Percentiles rank a stretch among this genome's conserved stretches.
These are phyloP conservation scores for Cottoperca gobio DNA, from an alignment of 2,797 vertebrate species.

Conservation along the genomic window DNA sequence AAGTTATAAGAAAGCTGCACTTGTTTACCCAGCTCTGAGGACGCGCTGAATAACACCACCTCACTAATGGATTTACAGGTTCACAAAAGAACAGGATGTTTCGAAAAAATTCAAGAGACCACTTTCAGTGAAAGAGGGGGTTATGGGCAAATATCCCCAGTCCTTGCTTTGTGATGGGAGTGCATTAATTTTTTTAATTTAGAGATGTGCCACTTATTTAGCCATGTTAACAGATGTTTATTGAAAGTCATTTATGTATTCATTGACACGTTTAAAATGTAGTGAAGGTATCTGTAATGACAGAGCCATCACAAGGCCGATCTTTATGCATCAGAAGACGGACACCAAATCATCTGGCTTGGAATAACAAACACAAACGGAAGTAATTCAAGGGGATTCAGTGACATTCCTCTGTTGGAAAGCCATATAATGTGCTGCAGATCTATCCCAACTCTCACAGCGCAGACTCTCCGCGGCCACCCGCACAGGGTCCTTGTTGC, in stretches of 20 bases:
- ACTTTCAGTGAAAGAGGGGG: slow-evolving; percentile 46
- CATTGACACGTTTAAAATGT: slow-evolving; percentile 43
- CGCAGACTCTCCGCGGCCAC: slow-evolving; percentile 63
- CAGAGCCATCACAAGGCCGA: slow-evolving; percentile 26
- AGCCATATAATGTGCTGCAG: slow-evolving; percentile 33
- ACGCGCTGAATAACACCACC: slow-evolving; percentile 64
- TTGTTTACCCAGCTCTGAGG: slow-evolving; percentile 67
- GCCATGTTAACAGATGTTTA: slow-evolving; percentile 16
- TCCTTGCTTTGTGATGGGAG: slow-evolving; percentile 26
- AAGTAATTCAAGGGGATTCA: slow-evolving; percentile 32
- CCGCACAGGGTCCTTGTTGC: slow-evolving; percentile 83
- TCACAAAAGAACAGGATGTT: slow-evolving; percentile 67
- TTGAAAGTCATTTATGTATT: slow-evolving; percentile 42
- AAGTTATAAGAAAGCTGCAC: slow-evolving; percentile 59
- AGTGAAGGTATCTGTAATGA: slow-evolving; percentile 32
- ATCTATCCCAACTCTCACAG: slow-evolving; percentile 50
- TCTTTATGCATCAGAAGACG: slow-evolving; percentile 14
- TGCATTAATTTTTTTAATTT: slow-evolving; percentile 43
- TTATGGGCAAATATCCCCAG: slow-evolving; percentile 48
- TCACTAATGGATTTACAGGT: slow-evolving; percentile 76
- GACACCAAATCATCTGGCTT: slow-evolving; percentile 30
- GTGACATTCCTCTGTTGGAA: slow-evolving; percentile 44
- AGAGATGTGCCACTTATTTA: slow-evolving; percentile 37
- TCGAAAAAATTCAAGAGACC: slow-evolving; percentile 60
- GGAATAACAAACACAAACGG: slow-evolving; percentile 13